Evolutionary conservation across 2,113 vertebrate genomes (phyloP).

Genomic region (Alexandromys fortis): DNA sequence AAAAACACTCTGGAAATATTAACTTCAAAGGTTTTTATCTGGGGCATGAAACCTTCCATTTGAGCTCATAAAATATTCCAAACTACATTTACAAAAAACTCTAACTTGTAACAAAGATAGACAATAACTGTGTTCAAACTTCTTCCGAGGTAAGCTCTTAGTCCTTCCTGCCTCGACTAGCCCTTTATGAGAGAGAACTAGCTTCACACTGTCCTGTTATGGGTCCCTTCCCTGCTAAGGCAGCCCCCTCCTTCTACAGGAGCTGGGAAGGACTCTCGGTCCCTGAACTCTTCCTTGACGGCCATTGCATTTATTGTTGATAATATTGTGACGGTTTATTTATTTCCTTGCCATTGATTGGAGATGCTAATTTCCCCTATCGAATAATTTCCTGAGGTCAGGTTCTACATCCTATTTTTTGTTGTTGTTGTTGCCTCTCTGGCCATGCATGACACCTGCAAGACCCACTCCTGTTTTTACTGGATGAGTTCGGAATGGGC

Average conservation of each 20-base stretch:
- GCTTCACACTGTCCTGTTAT: not conserved
- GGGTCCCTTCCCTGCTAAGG: not conserved
- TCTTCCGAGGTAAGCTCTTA: not conserved
- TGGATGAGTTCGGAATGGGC: not conserved
- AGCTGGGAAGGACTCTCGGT: not conserved
- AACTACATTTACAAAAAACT: not conserved
- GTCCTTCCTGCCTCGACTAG: not conserved
- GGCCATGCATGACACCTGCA: not conserved
- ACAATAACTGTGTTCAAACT: not conserved
- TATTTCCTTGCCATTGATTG: not conserved
- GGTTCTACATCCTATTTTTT: not conserved
- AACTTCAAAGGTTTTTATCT: constrained; percentile 17
- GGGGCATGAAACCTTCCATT: not conserved
- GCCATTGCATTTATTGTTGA: not conserved
- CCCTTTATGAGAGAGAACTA: not conserved
- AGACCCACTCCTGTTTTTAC: not conserved
- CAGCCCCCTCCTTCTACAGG: not conserved
- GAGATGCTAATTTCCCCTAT: constrained; percentile 41
- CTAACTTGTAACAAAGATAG: constrained; percentile 44
- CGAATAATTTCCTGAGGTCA: not conserved
- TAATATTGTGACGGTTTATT: not conserved
- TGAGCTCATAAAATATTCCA: constrained; percentile 33
- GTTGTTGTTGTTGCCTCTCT: not conserved
- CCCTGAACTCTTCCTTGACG: not conserved
- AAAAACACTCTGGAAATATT: not conserved